phyloP scores from a whole-genome alignment of 2,888 invertebrate genomes.

The Caenorhabditis sulstoni region DNA sequence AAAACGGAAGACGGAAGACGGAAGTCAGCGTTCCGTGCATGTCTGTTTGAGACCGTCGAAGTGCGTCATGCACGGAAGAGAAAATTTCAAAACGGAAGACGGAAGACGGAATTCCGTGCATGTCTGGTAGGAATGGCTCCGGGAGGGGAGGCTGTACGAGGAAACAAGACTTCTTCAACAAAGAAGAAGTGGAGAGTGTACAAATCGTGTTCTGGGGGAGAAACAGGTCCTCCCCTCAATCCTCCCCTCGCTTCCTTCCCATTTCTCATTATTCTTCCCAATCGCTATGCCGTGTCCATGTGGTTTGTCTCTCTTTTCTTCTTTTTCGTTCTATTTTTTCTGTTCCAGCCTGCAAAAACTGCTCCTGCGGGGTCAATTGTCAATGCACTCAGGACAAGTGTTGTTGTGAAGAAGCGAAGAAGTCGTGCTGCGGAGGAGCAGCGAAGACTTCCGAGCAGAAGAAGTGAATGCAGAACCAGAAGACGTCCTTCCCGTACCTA shows the following conservation, averaged over 20 bases:
- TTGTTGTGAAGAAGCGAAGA: constrained; percentile 43
- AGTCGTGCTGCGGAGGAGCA: constrained; percentile 44
- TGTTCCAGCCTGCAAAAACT: constrained; percentile 47
- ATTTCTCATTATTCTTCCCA: constrained; percentile 9
- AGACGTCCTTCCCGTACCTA: constrained; percentile 14
- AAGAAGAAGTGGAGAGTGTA: too few relatives aligned
- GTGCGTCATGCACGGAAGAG: too few relatives aligned
- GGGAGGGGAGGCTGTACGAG: too few relatives aligned
- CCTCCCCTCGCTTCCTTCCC: constrained; percentile 10
- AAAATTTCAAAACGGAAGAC: too few relatives aligned
- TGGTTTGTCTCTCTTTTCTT: constrained; percentile 24
- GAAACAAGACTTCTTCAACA: too few relatives aligned
- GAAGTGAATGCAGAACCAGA: constrained; percentile 10
- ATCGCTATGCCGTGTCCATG: constrained; percentile 47
- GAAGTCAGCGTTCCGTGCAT: too few relatives aligned
- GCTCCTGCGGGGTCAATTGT: constrained; percentile 44
- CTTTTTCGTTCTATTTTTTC: neutral
- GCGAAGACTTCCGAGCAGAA: constrained; percentile 27
- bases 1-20: too few relatives aligned
- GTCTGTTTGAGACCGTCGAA: too few relatives aligned
- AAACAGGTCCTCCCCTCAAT: constrained; percentile 34
- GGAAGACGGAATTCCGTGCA: too few relatives aligned
- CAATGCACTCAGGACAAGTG: constrained; percentile 42
- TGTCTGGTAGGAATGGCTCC: too few relatives aligned
- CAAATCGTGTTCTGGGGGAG: constrained; percentile 24